Percentiles rank a stretch among this genome's conserved stretches.
These are phyloP conservation scores for Varanus salvator DNA, from an alignment of 2,113 vertebrate genomes.

Conservation along the genomic window DNA sequence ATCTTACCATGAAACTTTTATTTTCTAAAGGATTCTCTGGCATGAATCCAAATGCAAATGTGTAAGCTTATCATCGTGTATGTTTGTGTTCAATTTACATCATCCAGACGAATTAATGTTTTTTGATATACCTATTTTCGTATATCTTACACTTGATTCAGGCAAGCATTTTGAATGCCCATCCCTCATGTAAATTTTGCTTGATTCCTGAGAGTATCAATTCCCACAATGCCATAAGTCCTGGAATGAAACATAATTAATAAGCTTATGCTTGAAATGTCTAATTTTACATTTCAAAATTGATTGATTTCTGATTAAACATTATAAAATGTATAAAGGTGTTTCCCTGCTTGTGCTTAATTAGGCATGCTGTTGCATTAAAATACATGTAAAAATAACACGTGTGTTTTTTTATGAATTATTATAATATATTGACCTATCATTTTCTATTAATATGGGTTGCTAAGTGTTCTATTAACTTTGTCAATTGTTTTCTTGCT, in stretches of 20 bases:
- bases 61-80: background rate
- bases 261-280: constrained; percentile 43
- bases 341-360: background rate
- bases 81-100: background rate
- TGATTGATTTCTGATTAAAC: constrained; percentile 50
- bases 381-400: too few relatives aligned
- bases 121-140: constrained; percentile 47
- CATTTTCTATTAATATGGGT: too few relatives aligned
- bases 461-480: too few relatives aligned
- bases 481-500: too few relatives aligned
- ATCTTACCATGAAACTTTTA: background rate
- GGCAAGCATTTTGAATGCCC: constrained; percentile 40
- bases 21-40: background rate
- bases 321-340: constrained; percentile 5
- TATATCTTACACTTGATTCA: constrained; percentile 53
- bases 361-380: background rate
- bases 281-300: constrained; percentile 55
- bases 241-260: constrained; percentile 65
- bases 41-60: constrained; percentile 24
- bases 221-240: constrained; percentile 41
- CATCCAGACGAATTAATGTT: constrained; percentile 26
- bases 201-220: constrained; percentile 46
- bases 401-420: too few relatives aligned
- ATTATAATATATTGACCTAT: too few relatives aligned
- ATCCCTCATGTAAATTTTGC: background rate